A percentile compares a stretch with the other conserved stretches of the same genome.
phyloP scores from a whole-genome alignment of 2,113 vertebrate genomes.

The Chaenocephalus aceratus region DNA sequence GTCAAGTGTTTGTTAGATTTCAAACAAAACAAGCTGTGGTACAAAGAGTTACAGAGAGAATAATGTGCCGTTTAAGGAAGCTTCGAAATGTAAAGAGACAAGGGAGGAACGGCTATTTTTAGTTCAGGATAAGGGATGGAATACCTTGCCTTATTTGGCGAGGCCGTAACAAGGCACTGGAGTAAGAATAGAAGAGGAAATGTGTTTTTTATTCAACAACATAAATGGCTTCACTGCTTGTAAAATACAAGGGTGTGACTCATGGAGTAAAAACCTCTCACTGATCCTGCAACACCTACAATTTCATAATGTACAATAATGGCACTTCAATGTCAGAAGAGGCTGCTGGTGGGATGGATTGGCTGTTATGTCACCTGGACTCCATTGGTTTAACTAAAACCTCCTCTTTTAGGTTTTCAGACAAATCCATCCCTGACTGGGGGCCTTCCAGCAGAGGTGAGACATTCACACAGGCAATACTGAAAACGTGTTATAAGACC shows the following conservation, averaged over 20 bases:
- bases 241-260: conserved; percentile 14
- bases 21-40: conserved; percentile 24
- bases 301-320: conserved; percentile 8
- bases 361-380: not conserved
- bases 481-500: not conserved
- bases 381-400: conserved; percentile 14
- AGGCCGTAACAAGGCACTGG: conserved; percentile 67
- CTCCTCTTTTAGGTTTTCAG: conserved; percentile 79
- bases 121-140: conserved; percentile 68
- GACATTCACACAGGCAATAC: conserved; percentile 17
- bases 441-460: conserved; percentile 78
- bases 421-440: conserved; percentile 76
- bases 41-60: conserved; percentile 42
- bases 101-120: conserved; percentile 78
- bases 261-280: conserved; percentile 17
- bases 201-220: conserved; percentile 61
- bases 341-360: conserved; percentile 6
- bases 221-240: conserved; percentile 35
- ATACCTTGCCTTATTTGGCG: conserved; percentile 88
- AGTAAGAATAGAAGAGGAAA: conserved; percentile 69
- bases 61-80: conserved; percentile 64
- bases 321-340: conserved; percentile 5
- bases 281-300: not conserved
- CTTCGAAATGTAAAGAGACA: conserved; percentile 75
- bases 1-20: conserved; percentile 45